These are phyloP conservation scores for Drosophila auraria DNA, from an alignment of 1,140 invertebrate species.

Conservation along the genomic window DNA sequence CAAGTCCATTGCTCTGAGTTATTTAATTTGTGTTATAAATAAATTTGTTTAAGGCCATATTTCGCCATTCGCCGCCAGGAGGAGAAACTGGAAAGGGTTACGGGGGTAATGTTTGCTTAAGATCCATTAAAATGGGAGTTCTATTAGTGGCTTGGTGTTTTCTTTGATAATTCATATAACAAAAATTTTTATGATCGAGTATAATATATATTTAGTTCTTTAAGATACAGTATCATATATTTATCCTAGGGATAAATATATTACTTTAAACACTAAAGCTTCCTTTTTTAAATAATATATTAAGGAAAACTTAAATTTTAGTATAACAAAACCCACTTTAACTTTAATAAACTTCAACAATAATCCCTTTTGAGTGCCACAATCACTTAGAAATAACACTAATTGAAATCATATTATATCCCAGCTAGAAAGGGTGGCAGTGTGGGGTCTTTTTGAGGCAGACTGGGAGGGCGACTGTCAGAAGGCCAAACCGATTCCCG, in stretches of 20 bases:
- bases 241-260: too few species aligned
- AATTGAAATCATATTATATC: slow-evolving; percentile 74
- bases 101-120: slow-evolving; percentile 6
- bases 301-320: too few species aligned
- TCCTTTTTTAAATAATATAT: background rate
- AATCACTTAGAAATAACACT: slow-evolving; percentile 43
- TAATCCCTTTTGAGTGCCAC: slow-evolving; percentile 23
- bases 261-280: too few species aligned
- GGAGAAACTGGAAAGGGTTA: background rate
- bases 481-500: slow-evolving; percentile 56
- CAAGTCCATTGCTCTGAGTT: slow-evolving; percentile 61
- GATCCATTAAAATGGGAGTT: background rate
- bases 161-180: background rate
- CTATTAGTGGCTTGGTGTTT: background rate
- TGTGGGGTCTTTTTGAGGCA: background rate
- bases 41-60: slow-evolving; percentile 81
- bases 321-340: too few species aligned
- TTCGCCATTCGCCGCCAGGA: slow-evolving; percentile 38
- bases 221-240: too few species aligned
- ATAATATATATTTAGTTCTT: background rate
- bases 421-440: slow-evolving; percentile 9
- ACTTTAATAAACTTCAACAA: background rate
- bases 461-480: slow-evolving; percentile 13
- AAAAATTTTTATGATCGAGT: background rate
- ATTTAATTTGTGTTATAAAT: slow-evolving; percentile 83